Base-by-base conservation (phyloP, 2,113 vertebrate species). In the Brachypteracias leptosomus region DNA sequence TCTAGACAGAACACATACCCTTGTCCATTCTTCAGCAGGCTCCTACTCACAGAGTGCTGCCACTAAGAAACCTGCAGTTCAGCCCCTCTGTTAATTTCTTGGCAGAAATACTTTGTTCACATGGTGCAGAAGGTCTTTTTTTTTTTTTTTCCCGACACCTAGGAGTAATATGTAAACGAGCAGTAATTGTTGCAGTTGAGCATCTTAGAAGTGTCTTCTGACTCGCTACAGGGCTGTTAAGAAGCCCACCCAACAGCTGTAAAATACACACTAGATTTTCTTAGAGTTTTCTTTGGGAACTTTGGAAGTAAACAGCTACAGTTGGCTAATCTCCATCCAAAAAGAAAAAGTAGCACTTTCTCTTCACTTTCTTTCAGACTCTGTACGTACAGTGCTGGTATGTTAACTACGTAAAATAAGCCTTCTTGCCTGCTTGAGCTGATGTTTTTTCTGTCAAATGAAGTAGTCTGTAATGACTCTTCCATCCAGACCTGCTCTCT, bases 341-440 rank as follows among this genome's bases (percentile, higher is more conserved):
- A 88, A 49, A 35, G 42, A 46, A 63, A 59, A 95, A 55, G n/a
- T 49, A 52, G 46, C 31, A 24, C 57, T 77, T 92, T 70, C 24
- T 79, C 10, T 66, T 87, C 6, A 22, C 21, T 82, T 66, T 31
- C 63, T 88, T 84, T 29, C 21, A 57, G 85, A 21, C 25, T 75
- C n/a, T 2, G 4, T 88, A 59, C 0, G 0, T 85, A 88, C 58
- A 54, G 49, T 88, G 54, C 46, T 76, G 46, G 31, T 93, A 46
- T 49, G 67, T 92, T 94, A 90, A n/a, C 52, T 80, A 3, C 75
- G 55, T 78, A 59, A 93, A 91, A 74, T 70, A 71, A 80, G n/a
- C 36, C 24, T 36, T 44, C 57, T 79, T 26, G 12, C 35, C 62
- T 88, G 24, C 36, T n/a, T 11, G 13, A 90, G 71, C 36, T 90